A percentile compares a stretch with the other conserved stretches of the same genome.
Evolutionary conservation across 2,113 vertebrate species (phyloP).

Genomic region (Silurus glanis): DNA sequence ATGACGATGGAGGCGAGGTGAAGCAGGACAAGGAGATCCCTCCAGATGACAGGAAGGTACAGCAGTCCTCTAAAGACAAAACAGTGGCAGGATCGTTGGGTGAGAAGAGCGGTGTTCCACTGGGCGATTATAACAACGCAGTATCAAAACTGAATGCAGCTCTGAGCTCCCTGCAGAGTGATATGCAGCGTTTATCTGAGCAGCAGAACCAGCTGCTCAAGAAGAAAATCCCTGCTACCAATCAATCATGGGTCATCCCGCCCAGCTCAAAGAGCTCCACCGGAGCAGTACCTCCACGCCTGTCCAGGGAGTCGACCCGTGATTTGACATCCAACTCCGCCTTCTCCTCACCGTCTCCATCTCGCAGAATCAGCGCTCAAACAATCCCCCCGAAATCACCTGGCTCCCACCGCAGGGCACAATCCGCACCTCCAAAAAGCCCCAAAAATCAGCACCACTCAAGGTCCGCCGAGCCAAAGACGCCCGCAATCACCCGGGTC

Average conservation of each 20-base stretch:
- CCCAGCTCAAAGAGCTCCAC: constrained; percentile 64
- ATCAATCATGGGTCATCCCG: constrained; percentile 78
- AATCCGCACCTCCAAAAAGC: constrained; percentile 79
- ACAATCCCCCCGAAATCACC: constrained; percentile 72
- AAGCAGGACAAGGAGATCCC: constrained; percentile 50
- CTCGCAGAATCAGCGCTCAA: constrained; percentile 66
- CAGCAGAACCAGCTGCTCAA: constrained; percentile 84
- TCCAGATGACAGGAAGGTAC: constrained; percentile 34
- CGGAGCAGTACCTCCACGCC: constrained; percentile 54
- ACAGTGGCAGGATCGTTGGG: constrained; percentile 46
- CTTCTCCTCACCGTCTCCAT: constrained; percentile 77
- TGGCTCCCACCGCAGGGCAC: constrained; percentile 70
- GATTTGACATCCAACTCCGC: constrained; percentile 66
- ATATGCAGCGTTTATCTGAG: constrained; percentile 87
- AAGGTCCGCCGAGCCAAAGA: constrained; percentile 73
- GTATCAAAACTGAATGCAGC: constrained; percentile 87
- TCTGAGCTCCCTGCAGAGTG: constrained; percentile 80
- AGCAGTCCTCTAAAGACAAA: constrained; percentile 59
- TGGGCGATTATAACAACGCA: constrained; percentile 87
- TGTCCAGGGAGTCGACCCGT: constrained; percentile 66
- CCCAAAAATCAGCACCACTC: constrained; percentile 71
- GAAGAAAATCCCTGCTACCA: constrained; percentile 66
- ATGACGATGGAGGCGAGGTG: constrained; percentile 62
- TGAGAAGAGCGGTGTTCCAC: constrained; percentile 68
- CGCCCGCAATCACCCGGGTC: constrained; percentile 75